These are phyloP conservation scores for Simalia tracyae DNA, from an alignment of 2,797 vertebrate genomes.

Conservation along the genomic window DNA sequence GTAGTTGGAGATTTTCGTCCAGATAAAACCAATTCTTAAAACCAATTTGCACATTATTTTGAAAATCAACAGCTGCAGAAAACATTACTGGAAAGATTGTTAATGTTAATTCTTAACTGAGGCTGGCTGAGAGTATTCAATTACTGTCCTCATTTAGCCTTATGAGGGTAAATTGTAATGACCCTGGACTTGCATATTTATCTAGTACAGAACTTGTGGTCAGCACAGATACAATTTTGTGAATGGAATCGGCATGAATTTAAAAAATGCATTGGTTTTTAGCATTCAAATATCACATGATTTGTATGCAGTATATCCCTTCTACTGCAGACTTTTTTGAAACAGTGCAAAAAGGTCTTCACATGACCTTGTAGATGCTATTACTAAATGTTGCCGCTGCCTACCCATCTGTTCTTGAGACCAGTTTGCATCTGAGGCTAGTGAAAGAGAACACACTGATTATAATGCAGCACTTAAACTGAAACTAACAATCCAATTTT, in stretches of 20 bases:
- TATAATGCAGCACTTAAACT: neutral
- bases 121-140: neutral
- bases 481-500: neutral
- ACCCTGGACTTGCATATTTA: neutral
- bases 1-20: neutral
- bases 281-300: neutral
- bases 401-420: neutral
- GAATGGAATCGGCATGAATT: neutral
- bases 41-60: neutral
- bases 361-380: neutral
- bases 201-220: neutral
- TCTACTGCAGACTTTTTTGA: neutral
- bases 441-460: neutral
- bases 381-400: neutral
- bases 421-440: neutral
- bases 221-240: neutral
- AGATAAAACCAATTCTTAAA: neutral
- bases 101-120: neutral
- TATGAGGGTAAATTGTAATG: neutral
- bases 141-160: neutral
- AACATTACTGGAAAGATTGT: neutral
- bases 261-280: neutral
- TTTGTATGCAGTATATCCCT: neutral
- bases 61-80: neutral
- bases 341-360: neutral